A percentile compares a stretch with the other conserved stretches of the same genome.
Evolutionary conservation across 2,113 vertebrate genomes (phyloP).

Genomic region (Mixornis gularis): DNA sequence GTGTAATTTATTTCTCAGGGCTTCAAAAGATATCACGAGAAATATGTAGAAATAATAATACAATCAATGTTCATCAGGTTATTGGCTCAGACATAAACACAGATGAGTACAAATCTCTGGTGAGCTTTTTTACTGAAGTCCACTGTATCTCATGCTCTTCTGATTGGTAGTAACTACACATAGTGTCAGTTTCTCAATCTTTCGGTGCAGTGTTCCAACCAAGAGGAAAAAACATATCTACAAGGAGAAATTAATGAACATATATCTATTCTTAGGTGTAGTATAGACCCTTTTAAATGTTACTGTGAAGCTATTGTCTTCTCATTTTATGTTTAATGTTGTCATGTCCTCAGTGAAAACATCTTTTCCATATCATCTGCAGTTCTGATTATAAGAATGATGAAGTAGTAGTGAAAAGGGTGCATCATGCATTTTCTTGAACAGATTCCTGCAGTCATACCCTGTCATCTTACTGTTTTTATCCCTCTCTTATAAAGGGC

Average conservation of each 20-base stretch:
- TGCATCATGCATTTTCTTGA: not conserved
- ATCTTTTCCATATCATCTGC: not conserved
- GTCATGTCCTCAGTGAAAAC: not conserved
- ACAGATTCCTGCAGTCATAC: not conserved
- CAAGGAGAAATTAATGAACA: not conserved
- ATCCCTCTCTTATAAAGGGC: not conserved
- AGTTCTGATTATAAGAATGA: not conserved
- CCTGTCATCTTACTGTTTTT: not conserved
- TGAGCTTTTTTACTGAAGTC: not conserved
- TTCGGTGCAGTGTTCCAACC: not conserved
- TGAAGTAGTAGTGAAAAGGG: not conserved
- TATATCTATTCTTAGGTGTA: not conserved
- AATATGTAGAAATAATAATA: not conserved
- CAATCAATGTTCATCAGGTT: not conserved
- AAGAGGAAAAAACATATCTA: not conserved
- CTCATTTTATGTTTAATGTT: not conserved
- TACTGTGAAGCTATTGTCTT: not conserved
- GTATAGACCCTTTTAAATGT: not conserved
- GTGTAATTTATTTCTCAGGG: not conserved
- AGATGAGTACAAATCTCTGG: not conserved
- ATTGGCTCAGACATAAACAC: not conserved
- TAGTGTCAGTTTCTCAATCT: not conserved
- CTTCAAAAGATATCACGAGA: not conserved
- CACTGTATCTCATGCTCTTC: not conserved
- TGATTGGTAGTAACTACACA: not conserved